Conservation (phyloP, 2,888 invertebrate genomes). For the Bimastos eiseni region DNA sequence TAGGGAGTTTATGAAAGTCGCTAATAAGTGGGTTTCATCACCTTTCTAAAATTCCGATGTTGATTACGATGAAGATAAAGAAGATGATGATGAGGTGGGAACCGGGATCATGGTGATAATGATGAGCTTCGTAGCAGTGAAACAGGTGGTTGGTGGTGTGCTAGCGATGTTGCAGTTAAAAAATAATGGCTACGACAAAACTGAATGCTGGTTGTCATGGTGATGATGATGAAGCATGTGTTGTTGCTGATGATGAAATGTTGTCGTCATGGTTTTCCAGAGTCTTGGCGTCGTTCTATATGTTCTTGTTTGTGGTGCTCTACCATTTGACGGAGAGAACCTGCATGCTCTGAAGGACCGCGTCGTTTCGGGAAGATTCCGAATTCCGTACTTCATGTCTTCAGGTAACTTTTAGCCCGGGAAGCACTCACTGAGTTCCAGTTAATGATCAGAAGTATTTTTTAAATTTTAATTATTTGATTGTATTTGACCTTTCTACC, state of each 20-base stretch:
- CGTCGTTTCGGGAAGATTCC: conserved; percentile 89
- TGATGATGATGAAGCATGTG: neutral
- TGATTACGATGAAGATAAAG: neutral
- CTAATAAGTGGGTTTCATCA: neutral
- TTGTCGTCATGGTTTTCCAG: conserved; percentile 65
- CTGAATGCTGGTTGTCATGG: neutral
- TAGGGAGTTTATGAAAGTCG: neutral
- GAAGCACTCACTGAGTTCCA: neutral
- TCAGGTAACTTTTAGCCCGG: conserved; percentile 72
- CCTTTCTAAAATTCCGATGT: neutral
- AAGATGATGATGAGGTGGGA: neutral
- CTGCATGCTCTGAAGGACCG: conserved; percentile 84
- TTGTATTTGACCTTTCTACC: neutral
- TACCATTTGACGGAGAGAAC: conserved; percentile 93
- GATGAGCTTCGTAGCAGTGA: neutral
- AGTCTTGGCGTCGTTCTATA: conserved; percentile 94
- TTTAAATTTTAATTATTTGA: neutral
- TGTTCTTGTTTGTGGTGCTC: conserved; percentile 90
- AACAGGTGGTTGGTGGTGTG: neutral
- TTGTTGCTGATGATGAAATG: neutral
- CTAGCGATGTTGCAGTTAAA: no score
- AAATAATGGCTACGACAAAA: neutral
- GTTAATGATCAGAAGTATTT: neutral
- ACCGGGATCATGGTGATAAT: neutral
- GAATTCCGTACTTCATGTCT: conserved; percentile 97